These are phyloP conservation scores for Trinectes maculatus DNA, from an alignment of 2,113 vertebrate species.

Conservation along the genomic window DNA sequence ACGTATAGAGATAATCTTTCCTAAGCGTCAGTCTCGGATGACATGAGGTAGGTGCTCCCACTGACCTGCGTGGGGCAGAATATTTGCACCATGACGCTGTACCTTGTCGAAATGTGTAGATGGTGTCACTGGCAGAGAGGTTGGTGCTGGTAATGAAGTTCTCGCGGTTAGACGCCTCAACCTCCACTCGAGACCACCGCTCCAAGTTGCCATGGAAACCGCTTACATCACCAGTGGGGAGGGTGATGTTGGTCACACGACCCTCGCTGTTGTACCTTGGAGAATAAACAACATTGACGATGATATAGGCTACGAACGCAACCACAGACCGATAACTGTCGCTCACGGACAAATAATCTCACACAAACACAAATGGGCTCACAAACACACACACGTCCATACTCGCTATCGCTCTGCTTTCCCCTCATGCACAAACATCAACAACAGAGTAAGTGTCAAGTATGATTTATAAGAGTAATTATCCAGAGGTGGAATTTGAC, in stretches of 20 bases:
- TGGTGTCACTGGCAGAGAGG: constrained; percentile 91
- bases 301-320: not conserved
- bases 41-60: not conserved
- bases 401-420: constrained; percentile 15
- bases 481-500: constrained; percentile 72
- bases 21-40: too few species aligned
- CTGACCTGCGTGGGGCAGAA: not conserved
- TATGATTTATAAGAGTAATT: constrained; percentile 80
- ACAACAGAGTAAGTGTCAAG: constrained; percentile 61
- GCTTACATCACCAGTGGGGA: constrained; percentile 93
- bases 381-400: constrained; percentile 3
- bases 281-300: constrained; percentile 26
- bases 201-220: constrained; percentile 93
- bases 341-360: constrained; percentile 2
- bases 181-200: constrained; percentile 89
- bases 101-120: constrained; percentile 96
- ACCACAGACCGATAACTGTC: constrained; percentile 11
- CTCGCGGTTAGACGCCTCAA: constrained; percentile 90
- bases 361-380: constrained; percentile 2
- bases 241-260: constrained; percentile 92
- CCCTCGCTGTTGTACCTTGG: constrained; percentile 91
- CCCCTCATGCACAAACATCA: constrained; percentile 24
- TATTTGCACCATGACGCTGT: constrained; percentile 9
- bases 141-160: constrained; percentile 94
- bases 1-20: not conserved